Base-by-base conservation (phyloP, 2,113 vertebrate species). In the Trochalopteron elliotii region DNA sequence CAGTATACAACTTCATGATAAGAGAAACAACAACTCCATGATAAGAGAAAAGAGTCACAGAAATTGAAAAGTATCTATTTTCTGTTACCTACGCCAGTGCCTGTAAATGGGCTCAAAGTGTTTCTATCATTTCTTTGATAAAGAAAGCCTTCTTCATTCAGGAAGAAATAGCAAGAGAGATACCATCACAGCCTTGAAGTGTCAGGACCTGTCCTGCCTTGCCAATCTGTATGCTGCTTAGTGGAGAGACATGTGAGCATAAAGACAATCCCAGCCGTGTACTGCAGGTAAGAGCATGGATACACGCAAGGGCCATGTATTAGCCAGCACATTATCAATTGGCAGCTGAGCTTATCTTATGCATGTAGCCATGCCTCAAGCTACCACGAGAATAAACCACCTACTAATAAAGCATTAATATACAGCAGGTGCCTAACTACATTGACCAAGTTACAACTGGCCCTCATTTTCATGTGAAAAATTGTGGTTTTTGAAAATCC, bases 331-430 rank as follows among this genome's bases (percentile, higher is more conserved):
- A 0, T 56, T 55, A 78, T 45, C 37, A 61, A 15, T 17, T 47
- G 47, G 30, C 35, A 70, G 35, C 42, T 71, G 18, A 91, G 21
- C 7, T 93, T 91, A 27, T 7, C 14, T 57, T 77, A 52, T 37
- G 64, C n/a, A 21, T 24, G 33, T 65, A 74, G 27, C 30, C 19
- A 35, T 77, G 49, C 42, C 67, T 37, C n/a, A 11, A 94, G 45
- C 21, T 55, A 88, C 15, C 77, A 60, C 39, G 31, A 74, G n/a
- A 81, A 42, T 82, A 92, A 93, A 74, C 19, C 59, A 81, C 31
- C 72, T 11, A 78, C 11, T 84, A 95, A 88, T 77, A 70, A 97
- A 96, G 56, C 44, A 71, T 63, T 81, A 90, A 80, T 68, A 85
- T 79, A 85, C 40, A 88, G 56, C 77, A 90, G 83, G 37, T 72